These are phyloP conservation scores for Catalaphyllia jardinei DNA, from an alignment of 64 coral and sea anemone genomes.

Conservation along the genomic window DNA sequence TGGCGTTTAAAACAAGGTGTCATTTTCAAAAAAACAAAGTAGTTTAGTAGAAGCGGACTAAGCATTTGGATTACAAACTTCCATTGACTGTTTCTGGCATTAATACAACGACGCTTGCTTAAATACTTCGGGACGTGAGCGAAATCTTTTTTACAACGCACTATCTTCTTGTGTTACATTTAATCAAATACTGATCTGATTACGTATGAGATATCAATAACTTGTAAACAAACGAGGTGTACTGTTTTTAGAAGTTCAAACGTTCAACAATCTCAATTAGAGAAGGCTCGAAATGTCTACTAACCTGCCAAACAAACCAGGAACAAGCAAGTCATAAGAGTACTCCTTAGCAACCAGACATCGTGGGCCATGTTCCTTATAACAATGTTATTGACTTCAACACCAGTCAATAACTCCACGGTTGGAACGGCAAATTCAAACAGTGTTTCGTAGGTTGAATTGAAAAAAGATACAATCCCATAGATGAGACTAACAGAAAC, in stretches of 20 bases:
- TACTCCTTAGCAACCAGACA: conserved; percentile 25
- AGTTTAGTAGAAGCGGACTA: too few relatives aligned
- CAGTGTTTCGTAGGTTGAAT: neutral
- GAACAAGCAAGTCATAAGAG: neutral
- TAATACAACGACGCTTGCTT: too few relatives aligned
- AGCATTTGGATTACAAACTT: too few relatives aligned
- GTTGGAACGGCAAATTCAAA: neutral
- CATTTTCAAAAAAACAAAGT: too few relatives aligned
- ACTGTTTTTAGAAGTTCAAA: neutral
- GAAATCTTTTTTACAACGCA: too few relatives aligned
- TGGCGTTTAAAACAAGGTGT: too few relatives aligned
- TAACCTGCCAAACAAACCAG: conserved; percentile 14
- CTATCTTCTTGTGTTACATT: too few relatives aligned
- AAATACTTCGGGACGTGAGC: too few relatives aligned
- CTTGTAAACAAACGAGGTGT: too few relatives aligned
- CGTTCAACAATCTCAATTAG: neutral
- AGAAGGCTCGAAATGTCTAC: neutral
- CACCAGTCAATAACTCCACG: conserved; percentile 39
- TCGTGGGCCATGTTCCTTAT: conserved; percentile 35
- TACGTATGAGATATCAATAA: too few relatives aligned
- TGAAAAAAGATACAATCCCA: neutral
- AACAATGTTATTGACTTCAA: neutral
- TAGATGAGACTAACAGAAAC: neutral
- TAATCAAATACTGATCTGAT: too few relatives aligned
- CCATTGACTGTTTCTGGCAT: too few relatives aligned